Conservation (phyloP, 1,140 invertebrate species). For the Ephestia elutella region DNA sequence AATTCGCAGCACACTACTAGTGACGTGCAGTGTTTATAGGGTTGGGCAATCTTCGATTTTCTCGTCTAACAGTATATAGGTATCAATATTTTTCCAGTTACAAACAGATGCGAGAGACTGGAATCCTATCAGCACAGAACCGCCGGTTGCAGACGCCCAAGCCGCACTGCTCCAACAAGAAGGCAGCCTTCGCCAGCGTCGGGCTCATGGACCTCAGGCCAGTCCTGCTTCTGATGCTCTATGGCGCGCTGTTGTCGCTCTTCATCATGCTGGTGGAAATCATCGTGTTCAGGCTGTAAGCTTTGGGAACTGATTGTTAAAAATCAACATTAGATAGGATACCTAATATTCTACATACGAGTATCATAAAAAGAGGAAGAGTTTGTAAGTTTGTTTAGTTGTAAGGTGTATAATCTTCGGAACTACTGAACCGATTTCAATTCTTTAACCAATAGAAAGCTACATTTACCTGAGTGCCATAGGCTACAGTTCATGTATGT, state of each 20-base stretch:
- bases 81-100: slow-evolving; percentile 32
- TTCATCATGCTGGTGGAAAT: slow-evolving; percentile 35
- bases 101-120: slow-evolving; percentile 50
- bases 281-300: slow-evolving; percentile 18
- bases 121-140: slow-evolving; percentile 40
- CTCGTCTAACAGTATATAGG: too few relatives aligned
- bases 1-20: too few relatives aligned
- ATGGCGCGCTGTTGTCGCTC: slow-evolving; percentile 34
- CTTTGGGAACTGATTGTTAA: neutral
- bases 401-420: too few relatives aligned
- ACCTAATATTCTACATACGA: too few relatives aligned
- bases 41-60: too few relatives aligned
- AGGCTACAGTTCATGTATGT: too few relatives aligned
- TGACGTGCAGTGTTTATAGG: too few relatives aligned
- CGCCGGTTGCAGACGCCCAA: slow-evolving; percentile 38
- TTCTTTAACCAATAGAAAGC: too few relatives aligned
- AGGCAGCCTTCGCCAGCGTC: slow-evolving; percentile 51
- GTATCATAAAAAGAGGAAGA: too few relatives aligned
- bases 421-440: too few relatives aligned
- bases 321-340: neutral
- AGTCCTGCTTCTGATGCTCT: slow-evolving; percentile 47
- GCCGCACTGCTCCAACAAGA: slow-evolving; percentile 38
- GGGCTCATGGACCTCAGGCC: slow-evolving; percentile 41
- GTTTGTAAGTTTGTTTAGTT: too few relatives aligned
- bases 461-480: too few relatives aligned